Evolutionary conservation across 2,888 invertebrate genomes (phyloP).

Genomic region (Nemotelus pantherinus): DNA sequence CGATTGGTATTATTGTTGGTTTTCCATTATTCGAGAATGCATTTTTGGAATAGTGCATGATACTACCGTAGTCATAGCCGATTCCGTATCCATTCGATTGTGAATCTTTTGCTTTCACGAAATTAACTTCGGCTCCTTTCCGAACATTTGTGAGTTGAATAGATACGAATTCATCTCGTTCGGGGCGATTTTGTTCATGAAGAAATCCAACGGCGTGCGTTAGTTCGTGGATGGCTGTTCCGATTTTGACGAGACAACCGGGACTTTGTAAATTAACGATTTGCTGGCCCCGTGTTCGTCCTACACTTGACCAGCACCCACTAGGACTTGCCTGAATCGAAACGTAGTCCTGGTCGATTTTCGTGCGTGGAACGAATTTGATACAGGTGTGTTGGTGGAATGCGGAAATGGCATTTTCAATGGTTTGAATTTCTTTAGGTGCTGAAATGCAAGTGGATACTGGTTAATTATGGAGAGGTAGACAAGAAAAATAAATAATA

Average conservation of each 20-base stretch:
- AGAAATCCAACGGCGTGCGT: conserved; percentile 79
- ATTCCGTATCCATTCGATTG: conserved; percentile 70
- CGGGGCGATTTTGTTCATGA: conserved; percentile 80
- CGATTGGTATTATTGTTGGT: conserved; percentile 70
- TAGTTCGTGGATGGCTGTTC: conserved; percentile 78
- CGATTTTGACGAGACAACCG: conserved; percentile 72
- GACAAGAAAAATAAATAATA: conserved; percentile 8
- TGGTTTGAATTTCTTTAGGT: conserved; percentile 67
- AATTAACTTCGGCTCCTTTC: conserved; percentile 73
- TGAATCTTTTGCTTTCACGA: conserved; percentile 70
- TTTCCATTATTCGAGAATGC: conserved; percentile 75
- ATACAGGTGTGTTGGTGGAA: conserved; percentile 78
- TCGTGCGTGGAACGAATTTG: conserved; percentile 67
- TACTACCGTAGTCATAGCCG: conserved; percentile 76
- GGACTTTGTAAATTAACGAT: conserved; percentile 54
- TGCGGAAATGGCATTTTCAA: conserved; percentile 73
- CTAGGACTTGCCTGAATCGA: conserved; percentile 71
- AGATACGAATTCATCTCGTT: conserved; percentile 72
- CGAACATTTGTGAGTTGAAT: conserved; percentile 53
- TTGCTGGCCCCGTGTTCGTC: conserved; percentile 67
- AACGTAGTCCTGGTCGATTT: conserved; percentile 71
- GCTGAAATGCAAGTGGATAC: conserved; percentile 19
- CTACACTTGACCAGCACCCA: conserved; percentile 82
- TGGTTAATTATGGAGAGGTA: background rate
- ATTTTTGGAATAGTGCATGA: conserved; percentile 78